phyloP scores from a whole-genome alignment of 2,888 invertebrate species.

The Lasioglossum malachurum region DNA sequence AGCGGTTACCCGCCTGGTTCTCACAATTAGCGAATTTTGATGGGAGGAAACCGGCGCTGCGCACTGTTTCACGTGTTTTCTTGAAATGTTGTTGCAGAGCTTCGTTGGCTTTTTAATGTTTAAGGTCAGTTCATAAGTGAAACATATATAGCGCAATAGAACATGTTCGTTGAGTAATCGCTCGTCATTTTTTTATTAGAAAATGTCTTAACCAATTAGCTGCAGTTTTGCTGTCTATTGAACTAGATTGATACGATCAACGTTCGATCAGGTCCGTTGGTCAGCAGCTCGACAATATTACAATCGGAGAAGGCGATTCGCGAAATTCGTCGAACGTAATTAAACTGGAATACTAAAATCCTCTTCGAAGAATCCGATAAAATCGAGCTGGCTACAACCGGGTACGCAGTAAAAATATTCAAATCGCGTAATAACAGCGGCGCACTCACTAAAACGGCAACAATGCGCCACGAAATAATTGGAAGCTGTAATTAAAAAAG shows the following conservation, averaged over 20 bases:
- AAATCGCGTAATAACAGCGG: background rate
- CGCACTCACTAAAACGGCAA: background rate
- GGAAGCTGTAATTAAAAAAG: conserved; percentile 36
- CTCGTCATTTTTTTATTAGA: background rate
- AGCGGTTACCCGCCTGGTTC: background rate
- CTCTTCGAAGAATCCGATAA: background rate
- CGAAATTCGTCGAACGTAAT: background rate
- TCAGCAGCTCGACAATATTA: background rate
- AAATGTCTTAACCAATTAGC: background rate
- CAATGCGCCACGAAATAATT: conserved; percentile 36
- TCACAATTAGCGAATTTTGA: background rate
- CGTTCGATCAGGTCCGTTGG: background rate
- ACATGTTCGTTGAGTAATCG: background rate
- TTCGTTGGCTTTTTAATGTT: background rate
- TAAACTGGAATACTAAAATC: background rate
- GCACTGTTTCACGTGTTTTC: background rate
- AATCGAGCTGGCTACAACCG: background rate
- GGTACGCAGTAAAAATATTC: background rate
- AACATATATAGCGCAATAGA: background rate
- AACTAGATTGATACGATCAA: background rate
- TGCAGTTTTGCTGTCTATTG: background rate
- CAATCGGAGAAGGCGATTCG: background rate
- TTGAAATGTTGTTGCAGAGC: background rate
- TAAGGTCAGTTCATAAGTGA: background rate
- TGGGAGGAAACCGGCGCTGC: too few species aligned